Base-by-base conservation (phyloP, 1,140 invertebrate species). In the Papilio aristodemus region DNA sequence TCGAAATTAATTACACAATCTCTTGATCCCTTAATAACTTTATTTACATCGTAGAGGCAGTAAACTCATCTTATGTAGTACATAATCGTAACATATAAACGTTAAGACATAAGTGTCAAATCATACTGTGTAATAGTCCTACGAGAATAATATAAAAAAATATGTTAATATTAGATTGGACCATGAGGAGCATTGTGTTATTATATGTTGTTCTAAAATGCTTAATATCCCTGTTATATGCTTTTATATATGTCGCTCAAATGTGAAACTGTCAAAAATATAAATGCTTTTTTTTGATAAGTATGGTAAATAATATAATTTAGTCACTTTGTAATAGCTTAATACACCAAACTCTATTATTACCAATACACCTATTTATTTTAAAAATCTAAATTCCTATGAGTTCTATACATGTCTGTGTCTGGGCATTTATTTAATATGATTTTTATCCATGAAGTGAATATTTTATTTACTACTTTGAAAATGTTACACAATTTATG, bases 121-220 rank as follows among this genome's bases (percentile, higher is more conserved):
- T 71, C 70, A 68, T 74, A 59, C 70, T 71, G 73, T 63, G 62
- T 78, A 77, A 75, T 70, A 69, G 60, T 43, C 70, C 67, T 74
- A 70, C 69, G 71, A 71, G 71, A 66, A 54, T 54, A 54, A 54
- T 54, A 39, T 13, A 13, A 13, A 22, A 32, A 43, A 64, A 25
- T 54, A 63, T 41, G 46, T 68, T 69, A 69, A 63, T 74, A 59
- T 79, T 75, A 76, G 73, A 73, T 71, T 62, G 68, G 75, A 81
- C 75, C 77, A 77, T 73, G 71, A 70, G 71, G 69, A 71, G 70
- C 70, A 66, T 73, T 73, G 71, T 71, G 68, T 71, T 66, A 37
- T 54, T 72, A 72, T 80, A 64, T 13, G 19, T 54, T 54, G 46
- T 25, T 22, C 22, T 54, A 1, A 22, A 64, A 64, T 4, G 36